These are phyloP conservation scores for Eumaeus atala DNA, from an alignment of 1,140 invertebrate genomes.

Conservation along the genomic window DNA sequence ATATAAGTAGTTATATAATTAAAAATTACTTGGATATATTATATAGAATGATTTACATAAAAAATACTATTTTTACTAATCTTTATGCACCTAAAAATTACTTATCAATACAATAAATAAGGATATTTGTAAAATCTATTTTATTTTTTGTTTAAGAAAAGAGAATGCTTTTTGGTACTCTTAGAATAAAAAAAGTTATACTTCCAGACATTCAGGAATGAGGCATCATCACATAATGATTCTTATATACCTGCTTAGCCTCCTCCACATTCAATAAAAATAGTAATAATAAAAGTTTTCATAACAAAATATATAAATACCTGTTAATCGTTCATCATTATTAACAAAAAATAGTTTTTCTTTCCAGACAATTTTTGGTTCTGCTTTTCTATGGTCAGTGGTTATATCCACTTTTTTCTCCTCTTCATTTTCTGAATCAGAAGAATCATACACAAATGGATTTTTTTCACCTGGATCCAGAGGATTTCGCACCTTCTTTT, in stretches of 20 bases:
- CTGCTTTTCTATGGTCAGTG: slow-evolving; percentile 22
- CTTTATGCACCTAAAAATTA: too few relatives aligned
- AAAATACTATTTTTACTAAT: not conserved
- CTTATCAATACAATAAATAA: too few relatives aligned
- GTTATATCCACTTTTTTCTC: slow-evolving; percentile 32
- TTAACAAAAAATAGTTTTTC: slow-evolving; percentile 76
- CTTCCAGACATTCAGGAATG: slow-evolving; percentile 72
- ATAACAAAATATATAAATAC: slow-evolving; percentile 47
- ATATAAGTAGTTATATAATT: too few relatives aligned
- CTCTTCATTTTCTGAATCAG: slow-evolving; percentile 75
- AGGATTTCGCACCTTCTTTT: slow-evolving; percentile 57
- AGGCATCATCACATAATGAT: too few relatives aligned
- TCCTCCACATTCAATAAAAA: too few relatives aligned
- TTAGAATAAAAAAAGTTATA: too few relatives aligned
- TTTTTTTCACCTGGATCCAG: slow-evolving; percentile 65
- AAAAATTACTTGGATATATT: too few relatives aligned
- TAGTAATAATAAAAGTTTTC: slow-evolving; percentile 38
- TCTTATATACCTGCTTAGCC: too few relatives aligned
- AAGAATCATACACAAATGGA: slow-evolving; percentile 79
- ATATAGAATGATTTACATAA: too few relatives aligned
- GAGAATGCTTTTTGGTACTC: too few relatives aligned
- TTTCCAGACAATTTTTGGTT: slow-evolving; percentile 56
- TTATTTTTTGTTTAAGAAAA: too few relatives aligned
- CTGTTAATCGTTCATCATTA: slow-evolving; percentile 75
- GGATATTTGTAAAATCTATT: too few relatives aligned